Evolutionary conservation across 1,140 invertebrate species (phyloP).

Genomic region (Diachasmimorpha longicaudata): DNA sequence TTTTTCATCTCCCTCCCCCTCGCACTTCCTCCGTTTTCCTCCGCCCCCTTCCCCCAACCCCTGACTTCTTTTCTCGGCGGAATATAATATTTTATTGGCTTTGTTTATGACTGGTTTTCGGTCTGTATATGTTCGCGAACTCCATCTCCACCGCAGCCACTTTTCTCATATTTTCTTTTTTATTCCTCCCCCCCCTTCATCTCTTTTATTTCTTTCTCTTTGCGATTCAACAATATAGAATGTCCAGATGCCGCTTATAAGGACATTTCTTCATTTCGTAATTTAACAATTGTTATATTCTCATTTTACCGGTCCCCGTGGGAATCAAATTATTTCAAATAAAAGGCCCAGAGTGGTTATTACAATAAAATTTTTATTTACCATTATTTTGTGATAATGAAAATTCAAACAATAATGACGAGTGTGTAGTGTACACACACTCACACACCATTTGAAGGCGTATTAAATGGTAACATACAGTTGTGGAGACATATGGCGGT

Average conservation of each 20-base stretch:
- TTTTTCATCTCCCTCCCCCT: slow-evolving; percentile 2
- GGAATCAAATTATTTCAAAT: background rate
- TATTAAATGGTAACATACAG: background rate
- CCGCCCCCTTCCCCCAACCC: background rate
- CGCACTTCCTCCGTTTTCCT: background rate
- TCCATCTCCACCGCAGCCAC: background rate
- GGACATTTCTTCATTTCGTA: background rate
- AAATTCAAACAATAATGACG: background rate
- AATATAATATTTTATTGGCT: slow-evolving; percentile 59
- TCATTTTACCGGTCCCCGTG: background rate
- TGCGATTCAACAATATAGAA: background rate
- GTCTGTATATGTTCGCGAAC: slow-evolving; percentile 27
- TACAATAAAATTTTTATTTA: background rate
- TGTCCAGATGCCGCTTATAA: background rate
- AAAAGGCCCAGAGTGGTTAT: background rate
- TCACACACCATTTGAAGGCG: background rate
- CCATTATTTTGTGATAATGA: background rate
- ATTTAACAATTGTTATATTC: background rate
- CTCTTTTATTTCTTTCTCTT: background rate
- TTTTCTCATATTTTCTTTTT: slow-evolving; percentile 3
- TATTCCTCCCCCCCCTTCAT: background rate
- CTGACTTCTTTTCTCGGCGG: background rate
- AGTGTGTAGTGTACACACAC: too few relatives aligned
- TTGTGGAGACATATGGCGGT: slow-evolving; percentile 1
- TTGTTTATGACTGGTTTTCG: slow-evolving; percentile 54